These are phyloP conservation scores for Panonychus citri DNA, from an alignment of 1,140 invertebrate genomes.

Conservation along the genomic window DNA sequence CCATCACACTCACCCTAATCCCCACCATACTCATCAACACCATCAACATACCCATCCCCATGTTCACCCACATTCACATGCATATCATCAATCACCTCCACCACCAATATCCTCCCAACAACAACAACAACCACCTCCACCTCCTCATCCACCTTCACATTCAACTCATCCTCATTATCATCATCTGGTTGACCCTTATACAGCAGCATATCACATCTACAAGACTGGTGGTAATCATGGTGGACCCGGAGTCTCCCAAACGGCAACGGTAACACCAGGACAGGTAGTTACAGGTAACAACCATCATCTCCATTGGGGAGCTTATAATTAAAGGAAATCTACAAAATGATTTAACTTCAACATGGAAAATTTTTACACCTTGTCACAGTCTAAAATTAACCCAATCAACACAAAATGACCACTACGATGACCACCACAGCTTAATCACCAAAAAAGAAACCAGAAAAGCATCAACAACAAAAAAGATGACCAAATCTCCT, in stretches of 20 bases:
- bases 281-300: not conserved
- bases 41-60: not conserved
- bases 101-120: constrained; percentile 9
- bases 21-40: not conserved
- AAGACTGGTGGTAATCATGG: not conserved
- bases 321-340: constrained; percentile 7
- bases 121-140: not conserved
- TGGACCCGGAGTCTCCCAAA: not conserved
- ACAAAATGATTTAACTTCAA: too few relatives aligned
- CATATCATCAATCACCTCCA: constrained; percentile 2
- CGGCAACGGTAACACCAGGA: not conserved
- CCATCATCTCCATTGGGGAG: constrained; percentile 7
- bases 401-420: too few relatives aligned
- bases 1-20: not conserved
- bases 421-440: too few relatives aligned
- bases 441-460: too few relatives aligned
- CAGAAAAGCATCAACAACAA: too few relatives aligned
- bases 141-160: not conserved
- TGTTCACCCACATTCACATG: not conserved
- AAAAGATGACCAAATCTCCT: too few relatives aligned
- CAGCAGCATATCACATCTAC: constrained; percentile 6
- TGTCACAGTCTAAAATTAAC: too few relatives aligned
- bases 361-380: too few relatives aligned
- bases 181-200: constrained; percentile 10
- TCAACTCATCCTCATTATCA: constrained; percentile 7